Evolutionary conservation across 2,797 vertebrate species (phyloP).

Genomic region (Mycteria americana): DNA sequence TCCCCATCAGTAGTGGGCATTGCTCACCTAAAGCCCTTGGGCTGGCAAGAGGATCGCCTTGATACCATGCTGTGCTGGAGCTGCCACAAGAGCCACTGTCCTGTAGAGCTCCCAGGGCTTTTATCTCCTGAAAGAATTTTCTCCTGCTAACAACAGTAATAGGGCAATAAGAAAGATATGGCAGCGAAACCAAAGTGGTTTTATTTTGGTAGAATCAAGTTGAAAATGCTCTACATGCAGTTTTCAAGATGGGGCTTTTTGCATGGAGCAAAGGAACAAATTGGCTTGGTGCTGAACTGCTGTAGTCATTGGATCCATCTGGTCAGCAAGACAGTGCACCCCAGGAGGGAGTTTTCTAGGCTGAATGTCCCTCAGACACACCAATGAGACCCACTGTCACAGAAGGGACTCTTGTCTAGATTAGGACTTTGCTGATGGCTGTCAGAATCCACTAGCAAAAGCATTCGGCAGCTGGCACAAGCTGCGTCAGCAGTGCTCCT

Average conservation of each 20-base stretch:
- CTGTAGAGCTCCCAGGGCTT: not conserved
- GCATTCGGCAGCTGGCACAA: not conserved
- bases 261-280: not conserved
- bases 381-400: rapidly evolving
- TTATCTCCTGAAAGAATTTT: not conserved
- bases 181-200: not conserved
- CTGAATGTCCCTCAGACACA: not conserved
- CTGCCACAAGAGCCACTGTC: not conserved
- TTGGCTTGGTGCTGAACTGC: not conserved
- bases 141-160: not conserved
- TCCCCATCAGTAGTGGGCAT: not conserved
- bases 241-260: not conserved
- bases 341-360: not conserved
- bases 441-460: not conserved
- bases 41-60: not conserved
- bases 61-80: not conserved
- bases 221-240: not conserved
- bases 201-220: not conserved
- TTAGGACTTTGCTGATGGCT: not conserved
- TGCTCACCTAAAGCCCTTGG: not conserved
- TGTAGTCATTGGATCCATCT: not conserved
- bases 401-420: not conserved
- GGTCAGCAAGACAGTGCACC: not conserved
- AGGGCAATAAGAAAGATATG: not conserved
- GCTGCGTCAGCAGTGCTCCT: not conserved